Base-by-base conservation (phyloP, 2,888 invertebrate genomes). In the Hetaerina titia region DNA sequence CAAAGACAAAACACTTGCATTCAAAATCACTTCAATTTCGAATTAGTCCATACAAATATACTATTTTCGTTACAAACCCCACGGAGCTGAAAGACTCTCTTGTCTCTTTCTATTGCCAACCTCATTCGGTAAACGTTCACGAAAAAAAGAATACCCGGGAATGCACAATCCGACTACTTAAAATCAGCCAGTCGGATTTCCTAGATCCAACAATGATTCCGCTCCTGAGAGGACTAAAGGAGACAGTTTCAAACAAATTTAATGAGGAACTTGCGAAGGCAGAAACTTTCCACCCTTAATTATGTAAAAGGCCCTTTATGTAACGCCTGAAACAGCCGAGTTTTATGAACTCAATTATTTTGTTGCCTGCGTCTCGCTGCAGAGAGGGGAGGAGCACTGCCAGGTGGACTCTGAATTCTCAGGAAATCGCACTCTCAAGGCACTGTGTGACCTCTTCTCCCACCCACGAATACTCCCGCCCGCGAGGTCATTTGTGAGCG, bases 301-400 rank as follows among this genome's bases (percentile, higher is more conserved):
- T 15, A 81, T 31, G 31, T 31, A 81, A 81, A 31, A 31, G 81
- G 31, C 31, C 81, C 22, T 81, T 31, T 31, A 81, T 25, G 81
- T 81, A 22, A n/a, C 81, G 31, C n/a, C 81, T 31, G 81, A 81
- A 81, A 81, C 81, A 81, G 81, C 81, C 81, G 81, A 81, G 25
- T 81, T 81, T 81, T 81, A 81, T 81, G 81, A 81, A 81, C 81
- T 81, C 81, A 81, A 81, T 81, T 81, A 81, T 81, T 81, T 81
- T 31, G 81, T 81, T 81, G 31, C 81, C 81, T 15, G 31, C 9
- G 81, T 22, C 81, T 22, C 81, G 81, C 15, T 25, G 31, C 25
- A 69, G 22, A 25, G 13, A 81, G 31, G 13, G 81, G 81, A 13
- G 13, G 81, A 81, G 22, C 25, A 13, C 31, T 31, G 5, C 31